A percentile compares a stretch with the other conserved stretches of the same genome.
Evolutionary conservation across 2,113 vertebrate species (phyloP).

Genomic region (Blennius ocellaris): DNA sequence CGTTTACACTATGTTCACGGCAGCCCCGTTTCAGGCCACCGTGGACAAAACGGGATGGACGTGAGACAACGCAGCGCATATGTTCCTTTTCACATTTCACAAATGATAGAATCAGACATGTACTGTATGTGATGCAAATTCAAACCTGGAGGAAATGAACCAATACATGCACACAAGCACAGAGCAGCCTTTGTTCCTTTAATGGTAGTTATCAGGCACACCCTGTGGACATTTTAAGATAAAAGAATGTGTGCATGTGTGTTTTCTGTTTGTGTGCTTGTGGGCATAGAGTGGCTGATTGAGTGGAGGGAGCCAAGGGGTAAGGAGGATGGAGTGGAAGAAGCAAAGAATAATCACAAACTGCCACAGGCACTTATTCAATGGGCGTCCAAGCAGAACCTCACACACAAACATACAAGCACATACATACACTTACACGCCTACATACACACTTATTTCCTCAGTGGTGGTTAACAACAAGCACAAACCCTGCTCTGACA

Average conservation of each 20-base stretch:
- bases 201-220: neutral
- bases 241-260: neutral
- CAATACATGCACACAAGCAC: neutral
- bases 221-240: neutral
- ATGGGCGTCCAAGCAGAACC: constrained; percentile 20
- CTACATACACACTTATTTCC: neutral
- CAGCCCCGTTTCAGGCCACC: too few relatives aligned
- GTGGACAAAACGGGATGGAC: too few relatives aligned
- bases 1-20: too few relatives aligned
- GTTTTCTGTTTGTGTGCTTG: neutral
- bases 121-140: neutral
- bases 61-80: too few relatives aligned
- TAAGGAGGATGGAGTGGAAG: constrained; percentile 49
- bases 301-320: constrained; percentile 8
- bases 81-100: too few relatives aligned
- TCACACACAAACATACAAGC: neutral
- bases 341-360: constrained; percentile 55
- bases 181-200: constrained; percentile 5
- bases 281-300: neutral
- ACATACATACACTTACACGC: neutral
- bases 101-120: neutral
- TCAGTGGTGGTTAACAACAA: neutral
- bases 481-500: neutral
- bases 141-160: neutral
- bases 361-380: constrained; percentile 53